Percentiles rank a stretch among this genome's conserved stretches.
These are phyloP conservation scores for Gasterosteus nipponicus DNA, from an alignment of 2,113 vertebrate species.

Conservation along the genomic window DNA sequence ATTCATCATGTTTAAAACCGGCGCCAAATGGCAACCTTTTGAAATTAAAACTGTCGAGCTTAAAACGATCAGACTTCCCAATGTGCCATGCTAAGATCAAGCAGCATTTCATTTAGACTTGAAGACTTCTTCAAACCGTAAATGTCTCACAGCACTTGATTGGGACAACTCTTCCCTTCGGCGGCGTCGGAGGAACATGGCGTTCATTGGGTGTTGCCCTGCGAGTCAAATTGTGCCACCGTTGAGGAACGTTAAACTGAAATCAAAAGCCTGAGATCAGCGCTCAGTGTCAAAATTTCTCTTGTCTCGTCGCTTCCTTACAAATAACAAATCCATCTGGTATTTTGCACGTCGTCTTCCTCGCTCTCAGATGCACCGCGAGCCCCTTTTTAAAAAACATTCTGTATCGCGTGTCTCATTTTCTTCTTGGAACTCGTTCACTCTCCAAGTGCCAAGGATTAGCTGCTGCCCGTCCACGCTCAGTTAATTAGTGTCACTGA, in stretches of 20 bases:
- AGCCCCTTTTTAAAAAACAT: background rate
- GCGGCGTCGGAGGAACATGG: background rate
- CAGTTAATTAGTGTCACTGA: slow-evolving; percentile 59
- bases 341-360: slow-evolving; percentile 14
- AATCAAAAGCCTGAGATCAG: background rate
- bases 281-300: slow-evolving; percentile 16
- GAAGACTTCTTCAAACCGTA: background rate
- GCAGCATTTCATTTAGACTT: background rate
- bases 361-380: slow-evolving; percentile 1
- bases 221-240: background rate
- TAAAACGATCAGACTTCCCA: background rate
- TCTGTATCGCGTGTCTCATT: slow-evolving; percentile 4
- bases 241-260: slow-evolving; percentile 10
- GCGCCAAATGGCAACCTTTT: background rate
- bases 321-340: slow-evolving; percentile 13
- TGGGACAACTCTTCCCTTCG: background rate
- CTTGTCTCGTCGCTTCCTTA: slow-evolving; percentile 8
- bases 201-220: slow-evolving; percentile 1
- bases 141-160: background rate
- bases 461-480: slow-evolving; percentile 39
- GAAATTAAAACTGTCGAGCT: background rate
- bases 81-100: too few species aligned
- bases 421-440: slow-evolving; percentile 38
- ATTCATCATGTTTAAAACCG: background rate
- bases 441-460: slow-evolving; percentile 43